A percentile compares a stretch with the other conserved stretches of the same genome.
phyloP scores from a whole-genome alignment of 2,113 vertebrate species.

The Chrysemys picta region DNA sequence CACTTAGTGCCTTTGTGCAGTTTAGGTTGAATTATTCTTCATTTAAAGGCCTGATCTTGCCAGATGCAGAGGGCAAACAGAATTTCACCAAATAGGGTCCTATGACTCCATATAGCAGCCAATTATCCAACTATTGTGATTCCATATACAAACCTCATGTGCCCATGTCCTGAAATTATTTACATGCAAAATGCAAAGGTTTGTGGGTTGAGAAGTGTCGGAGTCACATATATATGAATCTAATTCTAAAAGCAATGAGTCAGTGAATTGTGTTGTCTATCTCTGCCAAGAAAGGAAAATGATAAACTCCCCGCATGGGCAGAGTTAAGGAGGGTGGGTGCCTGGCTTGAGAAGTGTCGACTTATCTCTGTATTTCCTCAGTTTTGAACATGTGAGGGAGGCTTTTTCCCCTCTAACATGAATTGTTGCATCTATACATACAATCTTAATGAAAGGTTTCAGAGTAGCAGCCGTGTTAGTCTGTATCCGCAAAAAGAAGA shows the following conservation, averaged over 20 bases:
- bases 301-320: too few relatives aligned
- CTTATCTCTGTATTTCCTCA: not conserved
- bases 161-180: not conserved
- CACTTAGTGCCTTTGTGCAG: too few relatives aligned
- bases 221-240: not conserved
- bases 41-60: rapidly evolving
- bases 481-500: too few relatives aligned
- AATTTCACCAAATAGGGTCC: not conserved
- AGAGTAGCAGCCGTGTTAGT: too few relatives aligned
- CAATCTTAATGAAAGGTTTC: not conserved
- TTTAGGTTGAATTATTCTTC: not conserved
- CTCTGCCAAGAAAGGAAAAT: not conserved
- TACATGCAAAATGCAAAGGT: not conserved
- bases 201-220: not conserved
- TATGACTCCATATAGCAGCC: rapidly evolving
- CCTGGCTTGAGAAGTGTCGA: too few relatives aligned
- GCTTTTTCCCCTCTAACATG: not conserved
- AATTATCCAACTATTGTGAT: not conserved
- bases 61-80: rapidly evolving
- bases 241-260: not conserved
- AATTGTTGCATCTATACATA: not conserved
- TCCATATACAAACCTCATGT: not conserved
- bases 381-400: not conserved
- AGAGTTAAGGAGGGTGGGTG: too few relatives aligned
- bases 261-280: not conserved